phyloP scores from a whole-genome alignment of 1,140 invertebrate species.

The Caenorhabditis tropicalis region DNA sequence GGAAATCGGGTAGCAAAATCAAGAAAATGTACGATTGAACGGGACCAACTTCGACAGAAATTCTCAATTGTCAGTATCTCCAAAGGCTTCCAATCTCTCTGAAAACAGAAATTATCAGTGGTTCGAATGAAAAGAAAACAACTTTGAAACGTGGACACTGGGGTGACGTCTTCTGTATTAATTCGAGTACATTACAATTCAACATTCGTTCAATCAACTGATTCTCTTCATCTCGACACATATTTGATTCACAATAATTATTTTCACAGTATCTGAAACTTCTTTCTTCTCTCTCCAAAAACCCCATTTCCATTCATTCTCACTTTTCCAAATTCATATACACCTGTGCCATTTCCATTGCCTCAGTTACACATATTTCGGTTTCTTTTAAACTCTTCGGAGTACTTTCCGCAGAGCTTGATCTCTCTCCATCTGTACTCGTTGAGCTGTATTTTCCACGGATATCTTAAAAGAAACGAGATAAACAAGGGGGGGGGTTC shows the following conservation, averaged over 20 bases:
- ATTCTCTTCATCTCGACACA: not conserved
- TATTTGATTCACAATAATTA: constrained; percentile 19
- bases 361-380: not conserved
- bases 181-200: not conserved
- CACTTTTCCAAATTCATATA: constrained; percentile 41
- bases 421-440: not conserved
- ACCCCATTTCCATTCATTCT: not conserved
- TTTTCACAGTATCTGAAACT: constrained; percentile 10
- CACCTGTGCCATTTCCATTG: constrained; percentile 30
- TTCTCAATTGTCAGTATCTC: not conserved
- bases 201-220: not conserved
- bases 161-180: constrained; percentile 33
- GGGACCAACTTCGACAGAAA: constrained; percentile 30
- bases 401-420: constrained; percentile 31
- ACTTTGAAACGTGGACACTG: constrained; percentile 36
- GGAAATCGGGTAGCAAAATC: constrained; percentile 12
- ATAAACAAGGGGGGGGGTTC: not conserved
- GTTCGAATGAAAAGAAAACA: not conserved
- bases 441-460: constrained; percentile 20
- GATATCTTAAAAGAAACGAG: not conserved
- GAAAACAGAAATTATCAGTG: not conserved
- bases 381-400: constrained; percentile 3
- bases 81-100: constrained; percentile 31
- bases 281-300: not conserved
- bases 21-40: constrained; percentile 4